Evolutionary conservation across 2,113 vertebrate species (phyloP).

Genomic region (Zosterops hypoxanthus): DNA sequence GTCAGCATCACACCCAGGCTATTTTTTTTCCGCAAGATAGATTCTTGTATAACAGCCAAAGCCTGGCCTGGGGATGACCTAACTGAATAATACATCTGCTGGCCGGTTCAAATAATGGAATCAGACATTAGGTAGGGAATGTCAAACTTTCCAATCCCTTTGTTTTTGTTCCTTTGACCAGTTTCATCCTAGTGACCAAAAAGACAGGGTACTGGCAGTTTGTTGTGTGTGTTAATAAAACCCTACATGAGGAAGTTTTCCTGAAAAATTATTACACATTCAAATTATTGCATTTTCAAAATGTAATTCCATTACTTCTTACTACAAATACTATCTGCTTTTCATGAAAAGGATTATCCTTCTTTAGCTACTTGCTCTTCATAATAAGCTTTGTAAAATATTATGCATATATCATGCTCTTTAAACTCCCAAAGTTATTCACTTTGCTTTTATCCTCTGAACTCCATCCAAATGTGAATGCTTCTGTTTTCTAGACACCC

Average conservation of each 20-base stretch:
- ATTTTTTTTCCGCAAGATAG: background rate
- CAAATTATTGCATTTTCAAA: background rate
- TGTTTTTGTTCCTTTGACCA: background rate
- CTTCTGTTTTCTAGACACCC: background rate
- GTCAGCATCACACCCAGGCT: conserved; percentile 10
- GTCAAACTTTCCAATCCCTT: background rate
- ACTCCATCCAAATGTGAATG: conserved; percentile 34
- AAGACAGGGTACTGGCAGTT: background rate
- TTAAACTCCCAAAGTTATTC: background rate
- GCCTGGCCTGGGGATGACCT: conserved; percentile 46
- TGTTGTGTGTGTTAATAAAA: background rate
- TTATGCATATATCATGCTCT: background rate
- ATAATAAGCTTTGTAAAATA: conserved; percentile 5
- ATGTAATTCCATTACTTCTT: conserved; percentile 14
- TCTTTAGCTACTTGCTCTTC: conserved; percentile 19
- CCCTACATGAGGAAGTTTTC: background rate
- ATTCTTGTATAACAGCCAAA: conserved; percentile 40
- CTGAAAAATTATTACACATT: background rate
- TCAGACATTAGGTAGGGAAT: background rate
- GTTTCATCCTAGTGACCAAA: background rate
- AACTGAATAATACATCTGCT: conserved; percentile 42
- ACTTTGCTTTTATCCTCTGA: conserved; percentile 10
- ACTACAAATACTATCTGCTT: background rate
- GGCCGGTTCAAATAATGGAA: background rate
- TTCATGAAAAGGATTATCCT: conserved; percentile 22